Conservation (phyloP, 2,888 invertebrate genomes). For the Labia minor region DNA sequence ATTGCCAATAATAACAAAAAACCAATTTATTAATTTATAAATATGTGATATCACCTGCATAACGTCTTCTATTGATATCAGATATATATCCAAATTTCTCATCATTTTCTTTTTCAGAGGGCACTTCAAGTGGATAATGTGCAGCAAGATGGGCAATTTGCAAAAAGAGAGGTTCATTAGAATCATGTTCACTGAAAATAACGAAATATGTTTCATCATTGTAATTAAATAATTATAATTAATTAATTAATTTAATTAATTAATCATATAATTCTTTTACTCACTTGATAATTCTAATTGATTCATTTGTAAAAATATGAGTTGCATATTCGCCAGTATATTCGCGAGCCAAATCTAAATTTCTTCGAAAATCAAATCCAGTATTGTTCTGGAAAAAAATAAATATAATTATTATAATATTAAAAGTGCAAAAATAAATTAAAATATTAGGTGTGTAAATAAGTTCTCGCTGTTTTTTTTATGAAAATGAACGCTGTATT, state of each 20-base stretch:
- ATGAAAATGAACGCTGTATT: too few species aligned
- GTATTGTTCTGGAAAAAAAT: constrained; percentile 19
- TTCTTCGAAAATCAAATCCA: constrained; percentile 40
- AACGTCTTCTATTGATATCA: constrained; percentile 54
- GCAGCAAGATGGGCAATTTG: constrained; percentile 69
- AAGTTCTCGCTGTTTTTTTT: too few species aligned
- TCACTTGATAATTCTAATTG: constrained; percentile 34
- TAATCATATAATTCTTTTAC: too few species aligned
- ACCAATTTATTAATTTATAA: too few species aligned
- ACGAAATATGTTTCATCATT: neutral
- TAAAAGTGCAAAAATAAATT: too few species aligned
- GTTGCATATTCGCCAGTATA: constrained; percentile 55
- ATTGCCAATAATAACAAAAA: too few species aligned
- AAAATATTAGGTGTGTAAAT: too few species aligned
- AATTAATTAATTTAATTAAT: too few species aligned
- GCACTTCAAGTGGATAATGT: constrained; percentile 61
- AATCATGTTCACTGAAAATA: constrained; percentile 40
- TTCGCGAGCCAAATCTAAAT: constrained; percentile 37
- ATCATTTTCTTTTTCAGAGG: constrained; percentile 44
- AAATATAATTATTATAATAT: too few species aligned
- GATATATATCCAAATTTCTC: constrained; percentile 56
- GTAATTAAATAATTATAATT: too few species aligned
- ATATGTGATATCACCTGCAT: constrained; percentile 54
- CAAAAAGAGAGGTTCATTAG: constrained; percentile 57
- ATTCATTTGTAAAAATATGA: constrained; percentile 55